Evolutionary conservation across 2,797 vertebrate species (phyloP), one percentile per base, ranked within the genome.

Genomic region (Pangasius djambal): DNA sequence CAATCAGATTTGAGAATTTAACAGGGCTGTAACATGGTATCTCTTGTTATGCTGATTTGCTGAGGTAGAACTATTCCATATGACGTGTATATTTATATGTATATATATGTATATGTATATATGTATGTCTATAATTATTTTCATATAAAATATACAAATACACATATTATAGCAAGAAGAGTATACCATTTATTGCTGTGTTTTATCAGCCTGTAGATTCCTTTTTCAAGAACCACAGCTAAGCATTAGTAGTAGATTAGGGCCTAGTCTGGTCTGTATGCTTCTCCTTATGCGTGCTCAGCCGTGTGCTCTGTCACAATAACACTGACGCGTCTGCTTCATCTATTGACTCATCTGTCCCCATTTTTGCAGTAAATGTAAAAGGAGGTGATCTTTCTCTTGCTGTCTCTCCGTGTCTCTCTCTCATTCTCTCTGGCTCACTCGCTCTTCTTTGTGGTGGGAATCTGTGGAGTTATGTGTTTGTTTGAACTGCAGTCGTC

Each of bases 401-500:
- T 44, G 20, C 16, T 70, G 48, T 52, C 40, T 90, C 85, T 90
- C 10, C n/a, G 9, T 65, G 5, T 70, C 31, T 37, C 31, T 20
- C 69, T 57, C 18, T 81, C 8, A 55, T 57, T 79, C 52, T 40
- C 50, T 28, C 50, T 20, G n/a, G n/a, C 69, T 75, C 78, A 89
- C 85, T 89, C 72, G 74, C n/a, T 70, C 3, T 85, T 37, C 57
- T 91, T 90, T 92, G 72, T 63, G 52, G 88, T 90, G 81, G 87
- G 92, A 93, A 93, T 94, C 88, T 91, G 61, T 85, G 72, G 90
- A 90, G 87, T 91, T 90, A 89, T 91, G 89, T 92, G 89, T 95
- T 95, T 96, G 94, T 96, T 95, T 96, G 92, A 96, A 95, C 92
- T 92, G 90, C 90, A 91, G 94, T 95, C 92, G 93, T 93, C 95